Evolutionary conservation across 2,797 vertebrate genomes (phyloP).

Genomic region (Sphaeramia orbicularis): DNA sequence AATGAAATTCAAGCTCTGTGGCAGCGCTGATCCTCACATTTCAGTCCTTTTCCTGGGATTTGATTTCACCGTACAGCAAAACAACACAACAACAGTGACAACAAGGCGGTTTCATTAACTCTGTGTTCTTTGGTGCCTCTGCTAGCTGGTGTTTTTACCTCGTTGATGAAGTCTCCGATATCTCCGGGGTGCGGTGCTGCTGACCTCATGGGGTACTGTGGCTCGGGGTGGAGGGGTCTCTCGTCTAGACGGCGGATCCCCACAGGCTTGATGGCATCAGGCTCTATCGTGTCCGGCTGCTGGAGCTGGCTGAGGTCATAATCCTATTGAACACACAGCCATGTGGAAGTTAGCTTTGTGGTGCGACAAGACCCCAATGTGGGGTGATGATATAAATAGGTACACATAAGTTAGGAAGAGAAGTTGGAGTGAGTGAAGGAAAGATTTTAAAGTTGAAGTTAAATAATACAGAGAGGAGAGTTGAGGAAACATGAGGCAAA

Average conservation of each 20-base stretch:
- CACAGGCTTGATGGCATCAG: conserved; percentile 94
- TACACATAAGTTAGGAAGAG: conserved; percentile 34
- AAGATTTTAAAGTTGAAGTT: conserved; percentile 48
- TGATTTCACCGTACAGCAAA: conserved; percentile 23
- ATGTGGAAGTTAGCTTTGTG: conserved; percentile 64
- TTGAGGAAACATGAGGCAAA: conserved; percentile 56
- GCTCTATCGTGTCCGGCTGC: conserved; percentile 95
- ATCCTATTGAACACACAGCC: conserved; percentile 84
- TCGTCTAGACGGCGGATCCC: conserved; percentile 96
- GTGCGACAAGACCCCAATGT: conserved; percentile 35
- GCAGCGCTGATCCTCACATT: conserved; percentile 41
- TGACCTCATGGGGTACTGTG: conserved; percentile 96
- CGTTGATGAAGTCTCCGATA: conserved; percentile 99
- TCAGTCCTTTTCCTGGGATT: conserved; percentile 34
- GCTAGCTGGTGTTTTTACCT: conserved; percentile 83
- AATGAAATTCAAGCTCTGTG: conserved; percentile 58
- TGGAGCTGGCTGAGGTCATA: conserved; percentile 99
- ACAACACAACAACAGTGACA: background rate
- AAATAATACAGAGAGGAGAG: conserved; percentile 34
- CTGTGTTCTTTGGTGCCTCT: background rate
- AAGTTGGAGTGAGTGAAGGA: conserved; percentile 51
- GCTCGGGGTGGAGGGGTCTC: conserved; percentile 96
- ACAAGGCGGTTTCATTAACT: background rate
- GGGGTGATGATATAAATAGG: conserved; percentile 51
- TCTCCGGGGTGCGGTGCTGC: conserved; percentile 97